These are phyloP conservation scores for Phrixothrix hirtus DNA, from an alignment of 2,888 invertebrate species.

Conservation along the genomic window DNA sequence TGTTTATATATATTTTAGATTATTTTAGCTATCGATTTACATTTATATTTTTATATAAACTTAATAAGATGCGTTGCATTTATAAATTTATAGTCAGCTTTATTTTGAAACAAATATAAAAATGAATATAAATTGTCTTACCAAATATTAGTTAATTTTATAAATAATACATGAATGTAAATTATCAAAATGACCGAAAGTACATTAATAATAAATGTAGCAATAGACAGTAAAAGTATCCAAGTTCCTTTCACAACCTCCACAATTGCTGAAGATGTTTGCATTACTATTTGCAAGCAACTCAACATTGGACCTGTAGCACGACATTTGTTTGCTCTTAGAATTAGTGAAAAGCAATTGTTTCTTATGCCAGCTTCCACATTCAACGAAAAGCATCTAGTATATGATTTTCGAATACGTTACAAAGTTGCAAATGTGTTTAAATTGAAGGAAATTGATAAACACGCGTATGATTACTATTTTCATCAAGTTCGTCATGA, in stretches of 20 bases:
- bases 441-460: slow-evolving; percentile 69
- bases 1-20: too few species aligned
- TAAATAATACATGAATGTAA: neutral
- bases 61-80: too few species aligned
- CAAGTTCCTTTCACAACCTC: slow-evolving; percentile 36
- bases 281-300: slow-evolving; percentile 70
- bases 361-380: slow-evolving; percentile 69
- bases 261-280: slow-evolving; percentile 70
- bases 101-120: too few species aligned
- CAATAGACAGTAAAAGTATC: slow-evolving; percentile 38
- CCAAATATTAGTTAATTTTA: too few species aligned
- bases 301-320: slow-evolving; percentile 76
- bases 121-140: too few species aligned
- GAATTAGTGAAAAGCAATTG: slow-evolving; percentile 56
- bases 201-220: slow-evolving; percentile 33
- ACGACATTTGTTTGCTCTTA: slow-evolving; percentile 76
- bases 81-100: too few species aligned
- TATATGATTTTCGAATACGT: slow-evolving; percentile 77
- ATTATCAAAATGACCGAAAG: slow-evolving; percentile 8
- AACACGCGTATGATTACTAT: slow-evolving; percentile 79
- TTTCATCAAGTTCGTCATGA: slow-evolving; percentile 84
- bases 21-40: too few species aligned
- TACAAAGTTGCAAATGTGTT: slow-evolving; percentile 72
- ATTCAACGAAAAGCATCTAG: slow-evolving; percentile 58
- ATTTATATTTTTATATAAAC: too few species aligned